phyloP scores from a whole-genome alignment of 1,140 invertebrate genomes.

The Diorhabda sublineata region DNA sequence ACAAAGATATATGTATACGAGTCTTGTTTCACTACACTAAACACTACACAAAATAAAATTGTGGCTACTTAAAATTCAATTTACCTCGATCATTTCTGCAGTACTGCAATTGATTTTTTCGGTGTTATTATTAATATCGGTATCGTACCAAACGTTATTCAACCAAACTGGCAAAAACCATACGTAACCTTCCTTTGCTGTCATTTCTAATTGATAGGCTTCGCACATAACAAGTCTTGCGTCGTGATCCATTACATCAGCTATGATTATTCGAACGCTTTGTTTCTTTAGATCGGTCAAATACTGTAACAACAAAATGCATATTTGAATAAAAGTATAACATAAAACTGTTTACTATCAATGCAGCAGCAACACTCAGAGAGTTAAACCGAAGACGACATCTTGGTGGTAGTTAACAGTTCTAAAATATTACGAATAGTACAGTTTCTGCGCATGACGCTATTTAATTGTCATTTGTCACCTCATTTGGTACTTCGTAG shows the following conservation, averaged over 20 bases:
- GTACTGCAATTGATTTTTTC: conserved; percentile 60
- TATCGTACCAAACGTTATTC: conserved; percentile 62
- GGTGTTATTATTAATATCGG: conserved; percentile 55
- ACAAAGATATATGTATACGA: no score
- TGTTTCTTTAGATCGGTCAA: conserved; percentile 64
- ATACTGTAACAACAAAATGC: conserved; percentile 53
- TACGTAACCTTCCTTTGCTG: conserved; percentile 64
- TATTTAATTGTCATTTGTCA: no score
- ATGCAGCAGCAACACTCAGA: no score
- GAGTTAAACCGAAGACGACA: no score
- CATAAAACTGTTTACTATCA: no score
- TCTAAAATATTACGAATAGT: no score
- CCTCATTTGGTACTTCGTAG: no score
- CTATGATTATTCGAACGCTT: conserved; percentile 70
- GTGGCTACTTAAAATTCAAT: not conserved
- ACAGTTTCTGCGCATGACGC: no score
- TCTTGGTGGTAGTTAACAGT: no score
- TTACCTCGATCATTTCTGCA: conserved; percentile 57
- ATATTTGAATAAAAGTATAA: not conserved
- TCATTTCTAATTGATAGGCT: conserved; percentile 68
- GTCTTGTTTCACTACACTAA: no score
- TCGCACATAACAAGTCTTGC: conserved; percentile 72
- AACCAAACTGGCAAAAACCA: conserved; percentile 82
- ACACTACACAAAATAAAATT: no score
- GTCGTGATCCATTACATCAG: conserved; percentile 66